Percentiles rank a stretch among this genome's conserved stretches.
phyloP scores from a whole-genome alignment of 2,888 invertebrate genomes.

The Plebejus melissa region DNA sequence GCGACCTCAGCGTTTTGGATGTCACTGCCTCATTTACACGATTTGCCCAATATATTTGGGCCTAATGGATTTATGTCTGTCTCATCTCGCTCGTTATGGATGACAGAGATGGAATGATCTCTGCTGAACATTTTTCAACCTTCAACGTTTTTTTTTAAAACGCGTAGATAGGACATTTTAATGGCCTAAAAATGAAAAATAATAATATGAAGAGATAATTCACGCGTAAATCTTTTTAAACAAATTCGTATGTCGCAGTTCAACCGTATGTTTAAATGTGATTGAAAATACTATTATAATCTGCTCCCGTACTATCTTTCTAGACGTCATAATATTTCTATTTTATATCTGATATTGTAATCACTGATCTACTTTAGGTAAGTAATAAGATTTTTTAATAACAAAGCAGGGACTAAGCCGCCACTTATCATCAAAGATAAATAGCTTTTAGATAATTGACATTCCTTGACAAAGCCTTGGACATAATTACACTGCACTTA shows the following conservation, averaged over 20 bases:
- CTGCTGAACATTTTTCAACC: neutral
- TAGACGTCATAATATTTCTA: no score
- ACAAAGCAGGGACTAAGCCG: neutral
- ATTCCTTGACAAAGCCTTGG: neutral
- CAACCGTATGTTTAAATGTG: neutral
- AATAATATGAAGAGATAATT: neutral
- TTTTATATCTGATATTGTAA: no score
- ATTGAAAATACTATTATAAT: neutral
- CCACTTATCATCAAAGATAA: neutral
- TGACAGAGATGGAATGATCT: neutral
- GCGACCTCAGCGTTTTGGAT: conserved; percentile 2
- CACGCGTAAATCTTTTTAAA: neutral
- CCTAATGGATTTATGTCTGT: conserved; percentile 5
- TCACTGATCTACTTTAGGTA: no score
- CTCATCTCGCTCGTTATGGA: neutral
- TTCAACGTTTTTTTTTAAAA: neutral
- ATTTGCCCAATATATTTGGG: conserved; percentile 3
- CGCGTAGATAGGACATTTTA: neutral
- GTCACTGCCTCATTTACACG: conserved; percentile 5
- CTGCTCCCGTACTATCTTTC: neutral
- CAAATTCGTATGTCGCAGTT: no score
- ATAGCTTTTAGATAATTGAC: conserved; percentile 7
- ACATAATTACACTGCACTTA: conserved; percentile 9
- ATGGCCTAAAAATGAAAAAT: neutral
- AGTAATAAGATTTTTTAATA: neutral